Base-by-base conservation (phyloP, 2,888 invertebrate genomes). In the Keiferia lycopersicella region DNA sequence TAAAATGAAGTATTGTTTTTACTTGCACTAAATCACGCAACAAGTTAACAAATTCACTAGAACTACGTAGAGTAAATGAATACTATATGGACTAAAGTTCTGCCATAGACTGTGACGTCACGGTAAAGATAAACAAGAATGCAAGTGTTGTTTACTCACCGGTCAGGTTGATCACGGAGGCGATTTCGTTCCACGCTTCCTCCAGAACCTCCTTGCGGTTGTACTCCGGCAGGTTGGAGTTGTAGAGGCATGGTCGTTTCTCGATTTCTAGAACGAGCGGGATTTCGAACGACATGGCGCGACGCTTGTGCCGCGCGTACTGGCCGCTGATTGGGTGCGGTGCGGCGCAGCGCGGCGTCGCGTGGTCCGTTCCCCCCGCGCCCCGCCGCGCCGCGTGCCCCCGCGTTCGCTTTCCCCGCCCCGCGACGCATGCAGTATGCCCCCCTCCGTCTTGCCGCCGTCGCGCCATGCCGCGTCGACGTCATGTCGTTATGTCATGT, bases 151-250 rank as follows among this genome's bases (percentile, higher is more conserved):
- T 34, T 34, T 16, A 68, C 72, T 74, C 65, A 79, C 78, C 71
- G 66, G 76, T 67, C 62, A 80, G 68, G 58, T 74, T 71, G 22
- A 70, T 72, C 45, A 67, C 74, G 3, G 64, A 65, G 22, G 80
- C 73, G 41, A 80, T 73, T 45, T 68, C 71, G 3, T 67, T 61
- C 80, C 80, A 80, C 22, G 76, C 77, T 22, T 76, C 77, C 11
- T 80, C 80, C 0, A 72, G 68, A 53, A 76, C 65, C 59, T 80
- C 80, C 63, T 80, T 80, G 14, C 78, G 71, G 63, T 76, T 79
- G 60, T 80, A 80, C 48, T 78, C 78, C 2, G 77, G 78, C 45
- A 79, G 34, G 59, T 69, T 70, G 57, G 67, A 74, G 62, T 80
- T 79, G 63, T 80, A 80, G 10, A 80, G 68, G 53, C 74, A 75